Percentiles rank a stretch among this genome's conserved stretches.
These are phyloP conservation scores for Melanchra persicariae DNA, from an alignment of 2,888 invertebrate genomes.

Conservation along the genomic window DNA sequence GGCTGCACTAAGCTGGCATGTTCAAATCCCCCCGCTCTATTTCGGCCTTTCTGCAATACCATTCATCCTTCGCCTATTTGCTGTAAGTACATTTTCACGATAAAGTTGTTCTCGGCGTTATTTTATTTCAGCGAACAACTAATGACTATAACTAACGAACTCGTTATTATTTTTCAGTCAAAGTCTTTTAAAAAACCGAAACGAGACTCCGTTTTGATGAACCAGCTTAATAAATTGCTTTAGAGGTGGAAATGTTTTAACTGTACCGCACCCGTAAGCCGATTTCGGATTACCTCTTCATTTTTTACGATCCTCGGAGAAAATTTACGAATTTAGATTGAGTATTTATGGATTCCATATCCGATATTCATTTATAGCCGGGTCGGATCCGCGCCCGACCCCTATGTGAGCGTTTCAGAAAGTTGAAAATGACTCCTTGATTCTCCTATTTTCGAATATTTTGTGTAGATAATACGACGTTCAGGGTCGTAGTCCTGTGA, in stretches of 20 bases:
- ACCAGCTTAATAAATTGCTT: slow-evolving; percentile 70
- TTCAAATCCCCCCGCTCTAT: slow-evolving; percentile 87
- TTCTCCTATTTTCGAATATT: slow-evolving; percentile 59
- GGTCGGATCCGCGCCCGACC: slow-evolving; percentile 75
- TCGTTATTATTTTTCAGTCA: slow-evolving; percentile 41
- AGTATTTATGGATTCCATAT: slow-evolving; percentile 87
- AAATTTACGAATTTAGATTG: slow-evolving; percentile 87
- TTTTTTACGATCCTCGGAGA: slow-evolving; percentile 81
- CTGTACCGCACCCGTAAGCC: slow-evolving; percentile 79
- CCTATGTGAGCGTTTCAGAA: slow-evolving; percentile 72
- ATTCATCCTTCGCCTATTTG: slow-evolving; percentile 79
- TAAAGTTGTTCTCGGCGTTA: slow-evolving; percentile 60
- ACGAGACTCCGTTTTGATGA: slow-evolving; percentile 52
- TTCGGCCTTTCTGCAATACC: slow-evolving; percentile 85
- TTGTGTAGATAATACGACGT: slow-evolving; percentile 15
- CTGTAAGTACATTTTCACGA: slow-evolving; percentile 71
- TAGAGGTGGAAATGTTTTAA: slow-evolving; percentile 77
- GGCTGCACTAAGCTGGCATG: slow-evolving; percentile 89
- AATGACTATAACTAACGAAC: slow-evolving; percentile 25
- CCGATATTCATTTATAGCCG: slow-evolving; percentile 84
- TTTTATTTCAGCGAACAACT: slow-evolving; percentile 20
- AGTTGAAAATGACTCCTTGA: slow-evolving; percentile 76
- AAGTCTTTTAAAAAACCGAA: slow-evolving; percentile 29
- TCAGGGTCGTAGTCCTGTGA: no score
- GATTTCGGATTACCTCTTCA: slow-evolving; percentile 82